A percentile compares a stretch with the other conserved stretches of the same genome.
phyloP scores from a whole-genome alignment of 2,797 vertebrate genomes.

The Spea hammondii region DNA sequence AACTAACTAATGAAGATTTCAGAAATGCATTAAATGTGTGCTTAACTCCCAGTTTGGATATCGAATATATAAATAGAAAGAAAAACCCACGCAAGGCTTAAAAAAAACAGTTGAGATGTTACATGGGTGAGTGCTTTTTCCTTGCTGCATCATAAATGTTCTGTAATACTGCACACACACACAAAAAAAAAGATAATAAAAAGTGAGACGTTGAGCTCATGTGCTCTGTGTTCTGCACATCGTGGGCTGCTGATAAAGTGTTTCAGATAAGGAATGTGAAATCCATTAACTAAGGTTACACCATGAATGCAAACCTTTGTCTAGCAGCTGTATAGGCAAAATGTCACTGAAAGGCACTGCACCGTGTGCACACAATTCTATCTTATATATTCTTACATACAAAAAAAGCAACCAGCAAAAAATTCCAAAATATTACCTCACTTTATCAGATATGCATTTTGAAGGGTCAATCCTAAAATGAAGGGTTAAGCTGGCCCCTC shows the following conservation, averaged over 20 bases:
- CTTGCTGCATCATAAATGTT: background rate
- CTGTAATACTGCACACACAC: background rate
- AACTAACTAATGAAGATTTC: background rate
- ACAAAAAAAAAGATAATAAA: too few species aligned
- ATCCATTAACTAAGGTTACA: conserved; percentile 35
- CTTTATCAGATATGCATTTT: too few species aligned
- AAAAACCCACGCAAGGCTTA: background rate
- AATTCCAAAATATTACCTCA: too few species aligned
- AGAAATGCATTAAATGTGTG: background rate
- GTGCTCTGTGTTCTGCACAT: conserved; percentile 35
- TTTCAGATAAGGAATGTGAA: conserved; percentile 42
- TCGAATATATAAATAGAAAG: background rate
- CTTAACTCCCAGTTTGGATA: too few species aligned
- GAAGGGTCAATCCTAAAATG: too few species aligned
- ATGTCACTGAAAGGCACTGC: conserved; percentile 1
- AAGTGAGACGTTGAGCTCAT: background rate
- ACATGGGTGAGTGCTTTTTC: background rate
- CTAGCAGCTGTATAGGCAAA: background rate
- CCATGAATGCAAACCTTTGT: conserved; percentile 26
- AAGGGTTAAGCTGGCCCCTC: too few species aligned
- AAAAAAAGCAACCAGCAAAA: too few species aligned
- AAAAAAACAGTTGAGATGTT: background rate
- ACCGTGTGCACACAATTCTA: background rate
- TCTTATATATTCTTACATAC: too few species aligned
- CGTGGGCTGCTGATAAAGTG: conserved; percentile 35